Base-by-base conservation (phyloP, 2,888 invertebrate species). In the Dynastes tityus region DNA sequence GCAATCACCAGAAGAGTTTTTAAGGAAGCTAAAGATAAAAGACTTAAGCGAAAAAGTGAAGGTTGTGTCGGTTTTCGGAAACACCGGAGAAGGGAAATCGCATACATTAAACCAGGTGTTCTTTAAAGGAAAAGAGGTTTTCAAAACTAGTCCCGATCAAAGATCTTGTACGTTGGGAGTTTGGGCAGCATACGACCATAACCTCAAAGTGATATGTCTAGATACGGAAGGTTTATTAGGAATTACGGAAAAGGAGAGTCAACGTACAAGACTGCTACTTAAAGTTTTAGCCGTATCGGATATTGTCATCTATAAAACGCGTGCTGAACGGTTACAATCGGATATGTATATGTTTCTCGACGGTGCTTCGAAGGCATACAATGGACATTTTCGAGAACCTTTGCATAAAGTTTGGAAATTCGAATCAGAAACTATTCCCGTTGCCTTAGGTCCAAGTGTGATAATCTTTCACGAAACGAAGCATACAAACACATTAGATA, bases 201-300 rank as follows among this genome's bases (percentile, higher is more conserved):
- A 89, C 27, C 88, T 91, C 80, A 92, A 92, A 78, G 91, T 94
- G 0, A 91, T 96, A 67, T 93, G 94, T 84, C 87, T 96, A 78
- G 96, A 96, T 85, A 96, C 96, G 0, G 95, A 96, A 88, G 95
- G 95, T n/a, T 88, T 95, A 64, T 88, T 94, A 76, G 95, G 95
- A 81, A 89, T 88, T 67, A 86, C 92, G 1, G 87, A 88, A 78
- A 91, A 92, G 84, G 92, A 92, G 82, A 92, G 92, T 83, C 92
- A 92, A 85, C 88, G 93, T 75, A 94, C 92, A 81, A 90, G 95
- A 70, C 90, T 96, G 74, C 88, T 96, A 67, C 88, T 96, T 45
- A 96, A 95, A 89, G 92, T 96, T 73, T 89, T 96, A n/a, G 95
- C 95, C 4, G 92, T 96, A 73, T 95, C 95, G 2, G 96, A 96